Evolutionary conservation across 2,113 vertebrate genomes (phyloP).

Genomic region (Oryzias curvinotus): DNA sequence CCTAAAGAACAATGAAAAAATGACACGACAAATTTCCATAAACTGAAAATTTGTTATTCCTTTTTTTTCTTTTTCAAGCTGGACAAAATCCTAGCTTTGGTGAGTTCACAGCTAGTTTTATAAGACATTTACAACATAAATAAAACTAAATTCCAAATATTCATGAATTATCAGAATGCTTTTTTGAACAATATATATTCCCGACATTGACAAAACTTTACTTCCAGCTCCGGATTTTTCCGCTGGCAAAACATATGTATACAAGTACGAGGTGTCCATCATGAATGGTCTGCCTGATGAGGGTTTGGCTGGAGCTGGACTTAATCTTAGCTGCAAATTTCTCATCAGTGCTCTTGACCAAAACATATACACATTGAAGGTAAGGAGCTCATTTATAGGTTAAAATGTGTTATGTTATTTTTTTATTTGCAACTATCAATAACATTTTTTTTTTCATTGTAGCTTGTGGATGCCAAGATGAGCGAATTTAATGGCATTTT

Average conservation of each 20-base stretch:
- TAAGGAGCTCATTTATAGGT: slow-evolving; percentile 41
- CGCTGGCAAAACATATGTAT: slow-evolving; percentile 68
- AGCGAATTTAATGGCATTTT: slow-evolving; percentile 78
- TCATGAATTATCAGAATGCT: neutral
- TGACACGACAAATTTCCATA: neutral
- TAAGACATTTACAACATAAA: too few relatives aligned
- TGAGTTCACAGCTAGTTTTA: slow-evolving; percentile 20
- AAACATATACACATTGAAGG: slow-evolving; percentile 72
- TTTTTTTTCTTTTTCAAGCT: slow-evolving; percentile 33
- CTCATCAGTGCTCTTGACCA: slow-evolving; percentile 66
- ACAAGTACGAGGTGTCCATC: slow-evolving; percentile 78
- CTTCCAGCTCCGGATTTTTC: slow-evolving; percentile 76
- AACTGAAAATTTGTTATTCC: neutral
- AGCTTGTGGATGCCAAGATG: slow-evolving; percentile 74
- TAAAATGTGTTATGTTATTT: neutral
- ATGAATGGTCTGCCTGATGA: slow-evolving; percentile 78
- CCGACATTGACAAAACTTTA: neutral
- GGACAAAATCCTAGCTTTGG: slow-evolving; percentile 24
- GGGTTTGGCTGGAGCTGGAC: slow-evolving; percentile 68
- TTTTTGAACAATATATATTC: neutral
- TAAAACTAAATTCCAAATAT: neutral
- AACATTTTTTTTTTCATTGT: slow-evolving; percentile 14
- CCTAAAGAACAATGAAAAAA: neutral
- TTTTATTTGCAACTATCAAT: neutral
- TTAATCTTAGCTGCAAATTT: slow-evolving; percentile 77